Evolutionary conservation across 2,888 invertebrate species (phyloP).

Genomic region (Dicranocentrus wangi): DNA sequence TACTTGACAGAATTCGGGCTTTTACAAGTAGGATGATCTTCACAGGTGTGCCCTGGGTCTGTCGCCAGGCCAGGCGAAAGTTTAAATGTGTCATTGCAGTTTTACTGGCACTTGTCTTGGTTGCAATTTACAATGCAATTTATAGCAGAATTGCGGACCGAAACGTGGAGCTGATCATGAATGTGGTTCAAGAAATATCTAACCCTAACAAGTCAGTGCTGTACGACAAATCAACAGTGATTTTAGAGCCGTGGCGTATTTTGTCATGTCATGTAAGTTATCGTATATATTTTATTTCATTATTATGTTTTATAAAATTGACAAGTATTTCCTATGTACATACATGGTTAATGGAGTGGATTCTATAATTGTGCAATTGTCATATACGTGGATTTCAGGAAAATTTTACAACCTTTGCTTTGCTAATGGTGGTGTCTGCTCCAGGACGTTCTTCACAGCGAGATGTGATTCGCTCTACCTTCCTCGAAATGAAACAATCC

Average conservation of each 20-base stretch:
- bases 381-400: background rate
- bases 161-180: too few species aligned
- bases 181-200: too few species aligned
- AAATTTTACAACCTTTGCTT: conserved; percentile 33
- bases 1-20: too few species aligned
- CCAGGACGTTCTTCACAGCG: conserved; percentile 64
- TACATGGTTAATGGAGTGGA: background rate
- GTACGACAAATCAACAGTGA: conserved; percentile 34
- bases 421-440: conserved; percentile 67
- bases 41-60: too few species aligned
- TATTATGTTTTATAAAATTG: background rate
- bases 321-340: background rate
- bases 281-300: background rate
- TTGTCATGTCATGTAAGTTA: conserved; percentile 36
- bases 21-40: too few species aligned
- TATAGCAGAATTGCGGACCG: too few species aligned
- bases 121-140: too few species aligned
- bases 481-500: conserved; percentile 10
- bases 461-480: conserved; percentile 58
- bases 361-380: background rate
- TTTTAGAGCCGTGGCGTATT: conserved; percentile 48
- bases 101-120: too few species aligned
- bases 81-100: too few species aligned
- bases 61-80: too few species aligned
- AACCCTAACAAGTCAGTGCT: conserved; percentile 1